phyloP scores from a whole-genome alignment of 1,140 invertebrate species.

The Meloidogyne chitwoodi region DNA sequence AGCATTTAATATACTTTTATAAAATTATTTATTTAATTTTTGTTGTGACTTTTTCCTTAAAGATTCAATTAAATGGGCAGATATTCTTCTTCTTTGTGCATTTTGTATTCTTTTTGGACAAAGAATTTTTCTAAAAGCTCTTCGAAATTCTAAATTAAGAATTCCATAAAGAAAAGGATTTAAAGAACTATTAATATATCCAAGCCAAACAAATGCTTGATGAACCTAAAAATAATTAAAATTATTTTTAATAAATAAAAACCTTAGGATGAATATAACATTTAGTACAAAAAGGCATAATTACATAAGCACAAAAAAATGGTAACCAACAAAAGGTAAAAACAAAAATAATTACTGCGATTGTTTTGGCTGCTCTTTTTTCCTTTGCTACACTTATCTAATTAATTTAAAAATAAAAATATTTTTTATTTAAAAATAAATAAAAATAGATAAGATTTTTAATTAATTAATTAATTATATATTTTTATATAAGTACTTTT shows the following conservation, averaged over 20 bases:
- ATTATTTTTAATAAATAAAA: neutral
- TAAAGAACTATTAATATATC: slow-evolving; percentile 55
- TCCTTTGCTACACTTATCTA: slow-evolving; percentile 63
- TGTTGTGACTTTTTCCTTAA: neutral
- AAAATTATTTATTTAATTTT: neutral
- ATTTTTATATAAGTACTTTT: too few relatives aligned
- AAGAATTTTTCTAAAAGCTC: slow-evolving; percentile 58
- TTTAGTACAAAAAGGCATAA: slow-evolving; percentile 66
- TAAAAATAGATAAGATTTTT: too few relatives aligned
- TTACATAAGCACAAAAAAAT: slow-evolving; percentile 68
- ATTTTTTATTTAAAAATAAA: too few relatives aligned
- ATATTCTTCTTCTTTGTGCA: slow-evolving; percentile 9
- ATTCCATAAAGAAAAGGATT: slow-evolving; percentile 52
- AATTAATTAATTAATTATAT: too few relatives aligned
- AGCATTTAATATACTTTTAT: neutral
- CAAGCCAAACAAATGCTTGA: slow-evolving; percentile 59
- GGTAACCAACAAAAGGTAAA: slow-evolving; percentile 69
- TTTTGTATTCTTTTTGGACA: slow-evolving; percentile 47
- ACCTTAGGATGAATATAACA: slow-evolving; percentile 58
- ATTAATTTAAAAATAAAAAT: too few relatives aligned
- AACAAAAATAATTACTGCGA: slow-evolving; percentile 69
- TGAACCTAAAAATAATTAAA: slow-evolving; percentile 39
- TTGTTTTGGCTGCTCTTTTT: slow-evolving; percentile 68
- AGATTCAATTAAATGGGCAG: slow-evolving; percentile 2
- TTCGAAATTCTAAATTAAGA: slow-evolving; percentile 55